Percentiles rank a stretch among this genome's conserved stretches.
Evolutionary conservation across 2,888 invertebrate genomes (phyloP).

Genomic region (Acrobasis repandana): DNA sequence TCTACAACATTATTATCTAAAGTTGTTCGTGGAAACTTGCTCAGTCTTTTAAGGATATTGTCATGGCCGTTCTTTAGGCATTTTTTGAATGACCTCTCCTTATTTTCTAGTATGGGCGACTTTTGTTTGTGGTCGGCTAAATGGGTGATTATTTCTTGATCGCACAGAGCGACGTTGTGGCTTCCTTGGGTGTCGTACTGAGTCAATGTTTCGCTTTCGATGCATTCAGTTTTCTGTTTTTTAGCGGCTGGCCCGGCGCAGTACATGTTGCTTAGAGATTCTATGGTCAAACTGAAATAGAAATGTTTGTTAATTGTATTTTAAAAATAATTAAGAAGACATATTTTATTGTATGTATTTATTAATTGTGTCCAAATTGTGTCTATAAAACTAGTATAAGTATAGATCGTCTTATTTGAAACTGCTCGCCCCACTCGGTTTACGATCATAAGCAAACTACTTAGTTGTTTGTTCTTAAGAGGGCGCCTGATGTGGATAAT

Average conservation of each 20-base stretch:
- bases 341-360: too few relatives aligned
- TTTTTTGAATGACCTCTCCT: slow-evolving; percentile 65
- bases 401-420: too few relatives aligned
- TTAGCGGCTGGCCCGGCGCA: slow-evolving; percentile 62
- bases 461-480: too few relatives aligned
- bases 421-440: too few relatives aligned
- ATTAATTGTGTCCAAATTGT: too few relatives aligned
- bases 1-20: slow-evolving; percentile 75
- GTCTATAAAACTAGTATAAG: too few relatives aligned
- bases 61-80: slow-evolving; percentile 53
- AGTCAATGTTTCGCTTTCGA: slow-evolving; percentile 35
- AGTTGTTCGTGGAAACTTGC: slow-evolving; percentile 77
- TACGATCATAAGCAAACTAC: too few relatives aligned
- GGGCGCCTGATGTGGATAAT: too few relatives aligned
- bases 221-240: slow-evolving; percentile 51
- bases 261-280: slow-evolving; percentile 72
- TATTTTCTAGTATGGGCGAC: slow-evolving; percentile 76
- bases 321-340: too few relatives aligned
- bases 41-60: slow-evolving; percentile 68
- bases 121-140: slow-evolving; percentile 42
- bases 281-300: slow-evolving; percentile 70
- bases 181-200: slow-evolving; percentile 38
- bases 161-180: slow-evolving; percentile 42
- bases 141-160: slow-evolving; percentile 41
- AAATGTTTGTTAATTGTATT: slow-evolving; percentile 18